A percentile compares a stretch with the other conserved stretches of the same genome.
phyloP scores from a whole-genome alignment of 2,797 vertebrate genomes.

The Malacoraja senta region DNA sequence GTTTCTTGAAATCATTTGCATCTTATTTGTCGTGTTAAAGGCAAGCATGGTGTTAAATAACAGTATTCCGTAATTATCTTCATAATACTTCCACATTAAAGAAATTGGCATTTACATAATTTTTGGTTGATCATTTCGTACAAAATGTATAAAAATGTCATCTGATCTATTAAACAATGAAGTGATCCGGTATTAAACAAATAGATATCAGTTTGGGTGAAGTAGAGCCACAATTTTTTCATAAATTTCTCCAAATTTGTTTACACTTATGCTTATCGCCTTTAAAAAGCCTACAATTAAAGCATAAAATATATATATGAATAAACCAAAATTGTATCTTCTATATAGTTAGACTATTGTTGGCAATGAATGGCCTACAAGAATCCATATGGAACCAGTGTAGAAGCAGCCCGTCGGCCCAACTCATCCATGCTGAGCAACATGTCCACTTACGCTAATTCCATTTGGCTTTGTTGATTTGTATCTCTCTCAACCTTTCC shows the following conservation, averaged over 20 bases:
- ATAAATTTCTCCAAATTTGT: background rate
- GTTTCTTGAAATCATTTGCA: background rate
- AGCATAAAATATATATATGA: background rate
- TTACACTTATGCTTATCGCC: background rate
- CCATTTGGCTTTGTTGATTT: too few relatives aligned
- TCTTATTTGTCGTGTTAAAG: background rate
- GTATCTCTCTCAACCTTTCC: too few relatives aligned
- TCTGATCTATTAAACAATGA: background rate
- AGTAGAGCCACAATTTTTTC: background rate
- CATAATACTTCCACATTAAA: background rate
- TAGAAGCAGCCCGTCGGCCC: too few relatives aligned
- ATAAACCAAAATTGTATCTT: background rate
- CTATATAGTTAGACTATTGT: background rate
- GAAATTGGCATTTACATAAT: background rate
- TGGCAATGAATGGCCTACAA: background rate
- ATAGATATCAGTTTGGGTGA: background rate
- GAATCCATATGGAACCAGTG: background rate
- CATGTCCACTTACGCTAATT: too few relatives aligned
- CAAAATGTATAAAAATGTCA: background rate
- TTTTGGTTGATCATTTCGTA: background rate
- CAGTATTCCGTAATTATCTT: background rate
- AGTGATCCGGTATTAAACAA: background rate
- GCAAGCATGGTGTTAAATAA: too few relatives aligned
- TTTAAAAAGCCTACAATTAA: background rate
- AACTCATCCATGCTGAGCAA: too few relatives aligned